A percentile compares a stretch with the other conserved stretches of the same genome.
phyloP scores from a whole-genome alignment of 1,140 invertebrate genomes.

The Lutraria rhynchaena region DNA sequence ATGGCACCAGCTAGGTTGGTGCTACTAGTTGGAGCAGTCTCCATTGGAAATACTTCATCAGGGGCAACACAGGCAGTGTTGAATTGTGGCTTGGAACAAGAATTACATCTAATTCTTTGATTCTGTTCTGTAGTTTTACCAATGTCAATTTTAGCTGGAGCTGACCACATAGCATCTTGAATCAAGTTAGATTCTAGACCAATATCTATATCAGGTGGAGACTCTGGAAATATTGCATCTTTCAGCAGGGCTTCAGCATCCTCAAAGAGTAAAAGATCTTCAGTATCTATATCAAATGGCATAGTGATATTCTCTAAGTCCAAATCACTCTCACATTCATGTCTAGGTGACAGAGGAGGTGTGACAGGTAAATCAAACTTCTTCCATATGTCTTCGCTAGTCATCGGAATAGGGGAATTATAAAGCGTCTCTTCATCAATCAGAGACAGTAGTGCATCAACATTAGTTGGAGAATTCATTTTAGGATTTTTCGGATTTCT shows the following conservation, averaged over 20 bases:
- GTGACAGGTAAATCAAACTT: slow-evolving; percentile 83
- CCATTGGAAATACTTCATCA: slow-evolving; percentile 72
- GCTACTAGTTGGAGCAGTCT: background rate
- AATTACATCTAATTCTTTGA: slow-evolving; percentile 37
- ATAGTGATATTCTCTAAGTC: slow-evolving; percentile 61
- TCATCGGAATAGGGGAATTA: slow-evolving; percentile 56
- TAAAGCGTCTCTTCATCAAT: slow-evolving; percentile 35
- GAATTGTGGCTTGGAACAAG: slow-evolving; percentile 46
- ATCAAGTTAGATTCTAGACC: slow-evolving; percentile 73
- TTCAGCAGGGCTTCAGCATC: slow-evolving; percentile 55
- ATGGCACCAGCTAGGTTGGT: slow-evolving; percentile 79
- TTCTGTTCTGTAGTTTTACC: slow-evolving; percentile 55
- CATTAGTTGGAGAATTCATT: slow-evolving; percentile 6
- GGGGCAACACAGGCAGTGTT: slow-evolving; percentile 72
- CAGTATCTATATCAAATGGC: slow-evolving; percentile 58
- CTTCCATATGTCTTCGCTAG: slow-evolving; percentile 84
- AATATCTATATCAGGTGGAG: slow-evolving; percentile 54
- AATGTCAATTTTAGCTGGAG: slow-evolving; percentile 68
- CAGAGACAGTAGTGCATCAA: background rate
- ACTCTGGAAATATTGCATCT: slow-evolving; percentile 63
- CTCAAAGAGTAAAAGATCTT: slow-evolving; percentile 52
- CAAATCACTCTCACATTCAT: slow-evolving; percentile 67
- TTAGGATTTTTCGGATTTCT: background rate
- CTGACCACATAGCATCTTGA: slow-evolving; percentile 88
- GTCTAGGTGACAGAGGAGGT: slow-evolving; percentile 74